Base-by-base conservation (phyloP, 2,888 invertebrate species). In the Dasypolia templi region DNA sequence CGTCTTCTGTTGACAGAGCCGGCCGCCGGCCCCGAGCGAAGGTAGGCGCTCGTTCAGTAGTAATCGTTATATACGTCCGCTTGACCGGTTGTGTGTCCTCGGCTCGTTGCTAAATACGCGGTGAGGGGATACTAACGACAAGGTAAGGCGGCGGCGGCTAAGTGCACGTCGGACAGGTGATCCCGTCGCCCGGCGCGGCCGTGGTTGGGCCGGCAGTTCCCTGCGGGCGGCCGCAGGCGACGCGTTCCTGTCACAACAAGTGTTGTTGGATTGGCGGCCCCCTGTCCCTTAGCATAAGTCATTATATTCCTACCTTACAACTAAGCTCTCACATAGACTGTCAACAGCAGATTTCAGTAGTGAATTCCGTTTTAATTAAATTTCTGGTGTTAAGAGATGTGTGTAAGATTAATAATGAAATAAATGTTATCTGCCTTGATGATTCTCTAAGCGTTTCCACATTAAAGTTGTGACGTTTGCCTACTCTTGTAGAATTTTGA, bases 191-290 rank as follows among this genome's bases (percentile, higher is more conserved):
- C 90, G 85, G 89, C 88, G 86, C 77, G 63, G 85, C 89, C 89
- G 89, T 81, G 93, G 93, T 87, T 96, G 97, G 97, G 97, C 95
- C 96, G 95, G 90, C 96, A 96, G 96, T 97, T 97, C 97, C 97
- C 96, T 97, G 97, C 87, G 83, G 82, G 97, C 85, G 83, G 84
- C 79, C 86, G 93, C 93, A 93, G 94, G 94, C 93, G 95, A 94
- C 94, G 85, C 80, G 84, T 86, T 86, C 72, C 89, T 88, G 96
- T 96, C 96, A 95, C 96, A 96, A 96, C 96, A 89, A 85, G 77
- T 89, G 96, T 96, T 96, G 96, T 96, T 96, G 96, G 96, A 96
- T 95, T 95, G 95, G 92, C 95, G 95, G 96, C 95, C 96, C 96
- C 95, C 95, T 95, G 95, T 94, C 96, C 92, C 91, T 79, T 89